A percentile compares a stretch with the other conserved stretches of the same genome.
phyloP scores from a whole-genome alignment of 2,797 vertebrate species.

The Delichon dasypus region DNA sequence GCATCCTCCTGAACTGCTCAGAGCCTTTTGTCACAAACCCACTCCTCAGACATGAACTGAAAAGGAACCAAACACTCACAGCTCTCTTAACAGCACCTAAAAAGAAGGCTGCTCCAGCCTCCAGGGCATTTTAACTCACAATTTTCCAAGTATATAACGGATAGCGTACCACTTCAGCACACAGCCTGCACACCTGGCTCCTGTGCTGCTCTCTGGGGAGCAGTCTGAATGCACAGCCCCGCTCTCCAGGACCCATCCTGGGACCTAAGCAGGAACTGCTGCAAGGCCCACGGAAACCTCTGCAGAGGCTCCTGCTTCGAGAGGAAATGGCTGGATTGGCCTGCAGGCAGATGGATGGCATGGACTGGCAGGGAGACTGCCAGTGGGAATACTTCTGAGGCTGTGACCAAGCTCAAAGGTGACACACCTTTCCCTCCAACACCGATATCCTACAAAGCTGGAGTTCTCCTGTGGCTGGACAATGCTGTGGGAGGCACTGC shows the following conservation, averaged over 20 bases:
- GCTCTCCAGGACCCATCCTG: not conserved
- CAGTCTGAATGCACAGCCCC: not conserved
- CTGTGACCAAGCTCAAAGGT: not conserved
- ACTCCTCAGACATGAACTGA: not conserved
- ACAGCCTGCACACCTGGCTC: not conserved
- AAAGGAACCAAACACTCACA: not conserved
- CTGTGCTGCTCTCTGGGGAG: not conserved
- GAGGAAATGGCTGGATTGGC: not conserved
- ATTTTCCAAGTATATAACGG: not conserved
- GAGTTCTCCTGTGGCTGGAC: not conserved
- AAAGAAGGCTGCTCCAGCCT: not conserved
- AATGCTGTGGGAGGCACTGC: not conserved
- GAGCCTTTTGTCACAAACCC: not conserved
- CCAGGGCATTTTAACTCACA: not conserved
- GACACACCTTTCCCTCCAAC: not conserved
- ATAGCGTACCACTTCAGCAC: rapidly evolving
- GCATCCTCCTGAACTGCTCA: not conserved
- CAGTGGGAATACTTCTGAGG: not conserved
- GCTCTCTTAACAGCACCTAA: rapidly evolving
- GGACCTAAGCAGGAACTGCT: not conserved
- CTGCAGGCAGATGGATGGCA: not conserved
- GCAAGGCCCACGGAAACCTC: not conserved
- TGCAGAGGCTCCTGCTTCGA: not conserved
- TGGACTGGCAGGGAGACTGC: not conserved
- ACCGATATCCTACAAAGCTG: not conserved